Evolutionary conservation across 2,113 vertebrate species (phyloP).

Genomic region (Vidua macroura): DNA sequence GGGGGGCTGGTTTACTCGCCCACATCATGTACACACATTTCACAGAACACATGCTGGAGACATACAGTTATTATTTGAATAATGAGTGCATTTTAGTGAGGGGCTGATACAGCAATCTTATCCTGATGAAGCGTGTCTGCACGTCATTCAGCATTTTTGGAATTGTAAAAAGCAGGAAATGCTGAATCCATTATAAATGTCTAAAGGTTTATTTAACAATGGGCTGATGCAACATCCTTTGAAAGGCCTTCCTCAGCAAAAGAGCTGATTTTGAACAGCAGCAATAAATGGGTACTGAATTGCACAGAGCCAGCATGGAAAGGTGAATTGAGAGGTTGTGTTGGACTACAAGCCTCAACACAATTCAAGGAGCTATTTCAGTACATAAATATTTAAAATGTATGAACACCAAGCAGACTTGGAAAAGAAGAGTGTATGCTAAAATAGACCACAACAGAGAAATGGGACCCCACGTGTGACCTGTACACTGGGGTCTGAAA

Average conservation of each 20-base stretch:
- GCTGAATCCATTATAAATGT: conserved; percentile 59
- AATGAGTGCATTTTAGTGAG: conserved; percentile 52
- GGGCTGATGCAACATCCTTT: conserved; percentile 60
- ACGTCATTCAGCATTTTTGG: conserved; percentile 59
- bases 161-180: conserved; percentile 55
- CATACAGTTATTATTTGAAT: conserved; percentile 58
- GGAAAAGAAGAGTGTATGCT: neutral
- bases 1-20: neutral
- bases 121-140: conserved; percentile 59
- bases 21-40: conserved; percentile 48
- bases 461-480: neutral
- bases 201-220: conserved; percentile 65
- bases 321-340: conserved; percentile 33
- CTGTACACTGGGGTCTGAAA: neutral
- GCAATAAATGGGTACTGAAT: conserved; percentile 58
- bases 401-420: neutral
- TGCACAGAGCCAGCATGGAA: neutral
- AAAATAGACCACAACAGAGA: neutral
- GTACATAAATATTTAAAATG: conserved; percentile 51
- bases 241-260: conserved; percentile 57
- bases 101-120: conserved; percentile 65
- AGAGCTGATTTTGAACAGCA: conserved; percentile 43
- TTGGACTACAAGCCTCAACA: conserved; percentile 28
- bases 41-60: conserved; percentile 53
- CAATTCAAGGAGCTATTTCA: conserved; percentile 34